phyloP scores from a whole-genome alignment of 2,113 vertebrate species.

The Eubucco bourcierii region DNA sequence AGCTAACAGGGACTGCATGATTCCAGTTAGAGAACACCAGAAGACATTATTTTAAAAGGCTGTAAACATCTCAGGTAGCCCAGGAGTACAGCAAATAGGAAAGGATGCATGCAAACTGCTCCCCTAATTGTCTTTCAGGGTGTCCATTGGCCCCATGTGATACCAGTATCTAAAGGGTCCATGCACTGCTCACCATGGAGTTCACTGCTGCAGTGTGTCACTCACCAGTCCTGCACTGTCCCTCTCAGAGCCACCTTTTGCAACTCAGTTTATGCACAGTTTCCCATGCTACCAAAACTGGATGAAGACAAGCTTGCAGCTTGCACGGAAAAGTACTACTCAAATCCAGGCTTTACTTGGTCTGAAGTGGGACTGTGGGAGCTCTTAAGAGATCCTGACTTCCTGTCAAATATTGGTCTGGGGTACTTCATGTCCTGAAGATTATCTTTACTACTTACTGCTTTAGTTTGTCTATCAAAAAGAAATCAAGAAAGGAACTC shows the following conservation, averaged over 20 bases:
- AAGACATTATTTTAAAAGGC: background rate
- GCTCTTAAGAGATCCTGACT: background rate
- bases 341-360: background rate
- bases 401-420: background rate
- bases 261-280: background rate
- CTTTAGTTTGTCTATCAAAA: background rate
- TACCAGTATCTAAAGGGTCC: fast-evolving
- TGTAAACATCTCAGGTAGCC: background rate
- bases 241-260: background rate
- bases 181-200: background rate
- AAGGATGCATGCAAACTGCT: background rate
- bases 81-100: background rate
- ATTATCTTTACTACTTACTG: background rate
- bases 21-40: background rate
- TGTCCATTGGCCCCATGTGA: background rate
- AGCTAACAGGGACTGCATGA: background rate
- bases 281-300: background rate
- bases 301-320: background rate
- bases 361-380: background rate
- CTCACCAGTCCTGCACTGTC: background rate
- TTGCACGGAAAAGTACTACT: background rate
- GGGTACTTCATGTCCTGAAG: background rate
- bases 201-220: background rate
- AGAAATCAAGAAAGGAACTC: background rate
- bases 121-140: background rate